A percentile compares a stretch with the other conserved stretches of the same genome.
Conservation (phyloP, 1,140 invertebrate species). For the Hyles euphorbiae region DNA sequence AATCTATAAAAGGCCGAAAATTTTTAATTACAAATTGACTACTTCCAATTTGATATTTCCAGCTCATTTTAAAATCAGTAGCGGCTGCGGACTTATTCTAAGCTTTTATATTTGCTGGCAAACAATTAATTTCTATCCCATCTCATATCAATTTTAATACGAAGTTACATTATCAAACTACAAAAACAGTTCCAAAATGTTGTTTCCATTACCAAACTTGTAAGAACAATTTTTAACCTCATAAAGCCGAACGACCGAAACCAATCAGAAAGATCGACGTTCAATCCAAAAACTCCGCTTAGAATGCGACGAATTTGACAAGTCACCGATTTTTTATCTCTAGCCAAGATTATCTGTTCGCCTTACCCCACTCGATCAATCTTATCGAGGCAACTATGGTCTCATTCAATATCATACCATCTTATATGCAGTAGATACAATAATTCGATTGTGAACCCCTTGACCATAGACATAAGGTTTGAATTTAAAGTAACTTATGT, state of each 20-base stretch:
- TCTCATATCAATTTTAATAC: too few relatives aligned
- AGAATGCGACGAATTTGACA: constrained; percentile 72
- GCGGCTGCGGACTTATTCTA: too few relatives aligned
- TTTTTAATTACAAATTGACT: too few relatives aligned
- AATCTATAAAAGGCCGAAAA: too few relatives aligned
- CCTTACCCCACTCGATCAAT: constrained; percentile 73
- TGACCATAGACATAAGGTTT: constrained; percentile 1
- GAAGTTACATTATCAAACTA: neutral
- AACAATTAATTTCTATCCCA: too few relatives aligned
- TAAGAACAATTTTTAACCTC: constrained; percentile 4
- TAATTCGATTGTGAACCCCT: constrained; percentile 22
- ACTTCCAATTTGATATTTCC: too few relatives aligned
- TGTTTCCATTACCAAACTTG: neutral
- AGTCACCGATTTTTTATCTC: constrained; percentile 68
- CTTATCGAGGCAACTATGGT: constrained; percentile 62
- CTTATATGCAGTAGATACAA: neutral
- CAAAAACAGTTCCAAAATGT: neutral
- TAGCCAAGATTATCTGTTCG: constrained; percentile 63
- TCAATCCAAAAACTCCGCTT: constrained; percentile 38
- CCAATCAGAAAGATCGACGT: constrained; percentile 39
- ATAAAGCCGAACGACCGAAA: constrained; percentile 28
- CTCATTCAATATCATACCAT: constrained; percentile 11
- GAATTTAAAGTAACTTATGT: constrained; percentile 13
- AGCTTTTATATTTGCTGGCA: too few relatives aligned
- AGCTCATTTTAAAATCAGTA: too few relatives aligned